A percentile compares a stretch with the other conserved stretches of the same genome.
Evolutionary conservation across 2,113 vertebrate genomes (phyloP).

Genomic region (Coregonus clupeaformis): DNA sequence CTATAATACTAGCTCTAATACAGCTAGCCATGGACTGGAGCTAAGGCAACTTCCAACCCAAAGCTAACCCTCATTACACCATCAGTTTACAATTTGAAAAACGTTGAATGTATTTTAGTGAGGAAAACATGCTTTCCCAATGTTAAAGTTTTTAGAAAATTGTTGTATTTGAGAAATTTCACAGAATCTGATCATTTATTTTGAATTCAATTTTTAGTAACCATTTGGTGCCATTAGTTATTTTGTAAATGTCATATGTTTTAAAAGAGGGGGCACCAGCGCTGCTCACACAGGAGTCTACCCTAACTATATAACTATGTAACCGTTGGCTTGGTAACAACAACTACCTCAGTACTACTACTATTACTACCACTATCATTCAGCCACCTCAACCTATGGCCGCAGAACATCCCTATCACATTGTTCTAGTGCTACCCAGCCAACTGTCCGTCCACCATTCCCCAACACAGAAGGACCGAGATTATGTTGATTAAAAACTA

Average conservation of each 20-base stretch:
- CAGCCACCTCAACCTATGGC: not conserved
- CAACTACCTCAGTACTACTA: not conserved
- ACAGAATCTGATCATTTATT: not conserved
- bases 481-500: constrained; percentile 25
- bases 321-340: not conserved
- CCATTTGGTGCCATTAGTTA: too few relatives aligned
- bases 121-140: too few relatives aligned
- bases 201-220: not conserved
- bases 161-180: too few relatives aligned
- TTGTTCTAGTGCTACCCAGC: not conserved
- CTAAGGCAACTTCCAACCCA: too few relatives aligned
- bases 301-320: not conserved
- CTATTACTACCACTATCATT: not conserved
- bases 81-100: too few relatives aligned
- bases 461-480: constrained; percentile 4
- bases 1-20: too few relatives aligned
- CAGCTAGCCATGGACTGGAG: too few relatives aligned
- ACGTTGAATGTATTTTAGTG: too few relatives aligned
- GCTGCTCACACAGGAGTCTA: not conserved
- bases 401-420: not conserved
- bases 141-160: too few relatives aligned
- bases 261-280: not conserved
- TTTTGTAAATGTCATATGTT: not conserved
- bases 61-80: too few relatives aligned
- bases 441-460: not conserved